These are phyloP conservation scores for Hyperoplus immaculatus DNA, from an alignment of 2,797 vertebrate species.

Conservation along the genomic window DNA sequence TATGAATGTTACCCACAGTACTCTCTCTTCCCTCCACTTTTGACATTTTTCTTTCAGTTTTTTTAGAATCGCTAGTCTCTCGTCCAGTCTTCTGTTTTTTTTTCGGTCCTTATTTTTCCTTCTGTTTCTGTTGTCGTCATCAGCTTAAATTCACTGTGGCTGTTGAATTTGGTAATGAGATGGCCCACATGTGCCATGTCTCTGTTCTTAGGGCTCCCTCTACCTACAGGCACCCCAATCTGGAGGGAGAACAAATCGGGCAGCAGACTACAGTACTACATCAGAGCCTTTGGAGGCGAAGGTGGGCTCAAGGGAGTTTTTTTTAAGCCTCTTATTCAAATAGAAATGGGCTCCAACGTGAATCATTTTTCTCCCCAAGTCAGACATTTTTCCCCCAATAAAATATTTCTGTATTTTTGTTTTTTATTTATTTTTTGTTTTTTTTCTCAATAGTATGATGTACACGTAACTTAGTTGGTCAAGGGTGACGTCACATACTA, in stretches of 20 bases:
- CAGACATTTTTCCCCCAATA: background rate
- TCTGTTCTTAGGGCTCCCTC: slow-evolving; percentile 85
- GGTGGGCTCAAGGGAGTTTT: slow-evolving; percentile 89
- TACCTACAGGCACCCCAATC: slow-evolving; percentile 87
- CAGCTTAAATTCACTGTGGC: slow-evolving; percentile 40
- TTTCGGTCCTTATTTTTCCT: background rate
- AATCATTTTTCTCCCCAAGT: slow-evolving; percentile 23
- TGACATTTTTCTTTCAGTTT: slow-evolving; percentile 32
- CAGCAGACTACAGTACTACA: slow-evolving; percentile 89
- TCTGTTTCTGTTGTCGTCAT: slow-evolving; percentile 38
- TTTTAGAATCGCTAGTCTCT: slow-evolving; percentile 28
- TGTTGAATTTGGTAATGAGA: slow-evolving; percentile 59
- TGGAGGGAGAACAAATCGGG: slow-evolving; percentile 95
- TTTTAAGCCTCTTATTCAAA: slow-evolving; percentile 8
- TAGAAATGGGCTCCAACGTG: slow-evolving; percentile 61
- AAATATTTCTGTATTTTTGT: background rate
- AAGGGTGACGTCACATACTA: background rate
- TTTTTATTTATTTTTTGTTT: background rate
- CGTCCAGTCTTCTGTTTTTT: slow-evolving; percentile 33
- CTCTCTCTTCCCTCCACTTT: slow-evolving; percentile 33
- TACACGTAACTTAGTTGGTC: background rate
- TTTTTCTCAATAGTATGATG: background rate
- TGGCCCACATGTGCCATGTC: slow-evolving; percentile 76
- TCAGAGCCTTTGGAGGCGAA: slow-evolving; percentile 92
- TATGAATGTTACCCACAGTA: slow-evolving; percentile 33